A percentile compares a stretch with the other conserved stretches of the same genome.
Evolutionary conservation across 2,888 invertebrate genomes (phyloP).

Genomic region (Lamproptera curius): DNA sequence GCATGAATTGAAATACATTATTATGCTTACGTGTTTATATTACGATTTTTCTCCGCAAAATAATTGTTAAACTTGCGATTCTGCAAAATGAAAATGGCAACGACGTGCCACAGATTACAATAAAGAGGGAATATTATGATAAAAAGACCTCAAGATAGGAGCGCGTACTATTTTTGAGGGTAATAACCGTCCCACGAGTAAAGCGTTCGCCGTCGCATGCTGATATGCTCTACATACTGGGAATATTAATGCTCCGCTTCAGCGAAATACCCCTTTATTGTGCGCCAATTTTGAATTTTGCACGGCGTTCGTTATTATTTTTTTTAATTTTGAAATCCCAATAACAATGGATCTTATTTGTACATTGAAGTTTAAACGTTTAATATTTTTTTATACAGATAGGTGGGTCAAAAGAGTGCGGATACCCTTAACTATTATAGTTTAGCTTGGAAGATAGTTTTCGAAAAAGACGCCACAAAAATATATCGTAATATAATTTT

Average conservation of each 20-base stretch:
- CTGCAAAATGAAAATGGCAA: slow-evolving; percentile 45
- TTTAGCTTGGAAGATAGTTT: too few relatives aligned
- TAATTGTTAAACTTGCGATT: too few relatives aligned
- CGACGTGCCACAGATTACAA: slow-evolving; percentile 15
- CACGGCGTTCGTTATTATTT: slow-evolving; percentile 2
- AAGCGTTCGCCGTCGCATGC: slow-evolving; percentile 34
- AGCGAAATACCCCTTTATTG: slow-evolving; percentile 31
- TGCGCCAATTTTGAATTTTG: slow-evolving; percentile 27
- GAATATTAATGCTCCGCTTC: slow-evolving; percentile 39
- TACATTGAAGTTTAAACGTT: too few relatives aligned
- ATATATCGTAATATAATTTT: too few relatives aligned
- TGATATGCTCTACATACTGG: slow-evolving; percentile 40
- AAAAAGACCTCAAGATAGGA: slow-evolving; percentile 21
- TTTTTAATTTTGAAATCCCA: background rate
- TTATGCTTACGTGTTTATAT: too few relatives aligned
- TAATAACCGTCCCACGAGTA: slow-evolving; percentile 38
- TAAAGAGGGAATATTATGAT: slow-evolving; percentile 15
- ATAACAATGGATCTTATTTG: background rate
- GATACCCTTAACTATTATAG: too few relatives aligned
- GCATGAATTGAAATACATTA: too few relatives aligned
- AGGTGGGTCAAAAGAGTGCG: too few relatives aligned
- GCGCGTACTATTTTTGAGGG: slow-evolving; percentile 38
- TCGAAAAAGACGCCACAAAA: too few relatives aligned
- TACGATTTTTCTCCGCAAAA: too few relatives aligned
- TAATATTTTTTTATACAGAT: too few relatives aligned